A percentile compares a stretch with the other conserved stretches of the same genome.
Evolutionary conservation across 2,113 vertebrate genomes (phyloP).

Genomic region (Pipa parva): DNA sequence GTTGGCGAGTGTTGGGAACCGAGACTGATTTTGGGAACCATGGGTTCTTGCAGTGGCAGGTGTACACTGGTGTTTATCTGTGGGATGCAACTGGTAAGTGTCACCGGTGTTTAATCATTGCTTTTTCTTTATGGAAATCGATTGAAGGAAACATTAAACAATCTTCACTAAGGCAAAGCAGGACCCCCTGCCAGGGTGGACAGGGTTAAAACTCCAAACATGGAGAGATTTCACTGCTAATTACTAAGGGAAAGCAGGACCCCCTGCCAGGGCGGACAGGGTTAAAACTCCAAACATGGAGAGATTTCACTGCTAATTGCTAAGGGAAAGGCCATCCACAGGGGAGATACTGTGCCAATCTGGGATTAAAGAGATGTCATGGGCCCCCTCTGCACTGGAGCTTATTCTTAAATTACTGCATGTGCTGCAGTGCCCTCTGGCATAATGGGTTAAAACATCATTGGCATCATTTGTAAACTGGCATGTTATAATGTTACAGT

Average conservation of each 20-base stretch:
- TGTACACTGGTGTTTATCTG: slow-evolving; percentile 91
- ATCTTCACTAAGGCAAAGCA: neutral
- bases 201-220: slow-evolving; percentile 9
- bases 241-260: neutral
- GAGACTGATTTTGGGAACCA: slow-evolving; percentile 61
- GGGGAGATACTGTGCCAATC: neutral
- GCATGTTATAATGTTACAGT: too few species aligned
- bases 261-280: neutral
- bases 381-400: neutral
- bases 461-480: too few species aligned
- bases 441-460: slow-evolving; percentile 4
- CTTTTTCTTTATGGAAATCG: neutral
- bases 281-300: slow-evolving; percentile 7
- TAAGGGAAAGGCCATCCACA: neutral
- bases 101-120: slow-evolving; percentile 27
- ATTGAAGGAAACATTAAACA: neutral
- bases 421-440: neutral
- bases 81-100: slow-evolving; percentile 95
- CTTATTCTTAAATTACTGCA: neutral
- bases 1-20: neutral
- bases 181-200: neutral
- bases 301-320: neutral
- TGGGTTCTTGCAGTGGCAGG: slow-evolving; percentile 93
- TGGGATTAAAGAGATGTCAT: neutral
- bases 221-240: neutral